Evolutionary conservation across 2,113 vertebrate genomes (phyloP).

Genomic region (Elanus axillaris): DNA sequence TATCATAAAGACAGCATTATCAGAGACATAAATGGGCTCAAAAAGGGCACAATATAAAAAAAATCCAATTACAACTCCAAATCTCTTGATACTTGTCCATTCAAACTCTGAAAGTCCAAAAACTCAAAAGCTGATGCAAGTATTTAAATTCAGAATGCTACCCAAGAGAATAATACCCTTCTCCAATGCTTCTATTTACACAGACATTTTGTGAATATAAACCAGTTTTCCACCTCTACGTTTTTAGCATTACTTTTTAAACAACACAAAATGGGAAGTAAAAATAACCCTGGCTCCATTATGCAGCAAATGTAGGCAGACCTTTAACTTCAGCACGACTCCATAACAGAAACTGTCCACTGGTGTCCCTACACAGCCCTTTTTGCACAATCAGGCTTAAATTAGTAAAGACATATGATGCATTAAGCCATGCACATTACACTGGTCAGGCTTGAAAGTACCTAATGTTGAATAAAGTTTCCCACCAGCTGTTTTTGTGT

Average conservation of each 20-base stretch:
- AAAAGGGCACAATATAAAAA: background rate
- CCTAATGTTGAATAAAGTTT: slow-evolving; percentile 46
- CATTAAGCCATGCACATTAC: slow-evolving; percentile 16
- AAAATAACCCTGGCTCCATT: background rate
- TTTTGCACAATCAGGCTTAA: slow-evolving; percentile 32
- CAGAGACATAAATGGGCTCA: background rate
- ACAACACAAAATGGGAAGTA: background rate
- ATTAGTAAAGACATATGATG: slow-evolving; percentile 48
- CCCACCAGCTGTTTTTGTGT: slow-evolving; percentile 45
- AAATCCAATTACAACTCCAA: background rate
- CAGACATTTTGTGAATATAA: background rate
- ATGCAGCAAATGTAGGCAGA: background rate
- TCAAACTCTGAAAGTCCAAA: background rate
- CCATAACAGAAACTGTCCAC: background rate
- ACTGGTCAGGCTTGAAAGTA: slow-evolving; percentile 21
- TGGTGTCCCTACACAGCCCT: background rate
- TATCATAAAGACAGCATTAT: background rate
- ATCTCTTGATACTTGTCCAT: background rate
- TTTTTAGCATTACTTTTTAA: slow-evolving; percentile 11
- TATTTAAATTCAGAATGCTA: background rate
- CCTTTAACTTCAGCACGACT: background rate
- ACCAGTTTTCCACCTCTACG: background rate
- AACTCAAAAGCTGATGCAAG: background rate
- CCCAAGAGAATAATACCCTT: background rate
- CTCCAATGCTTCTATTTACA: background rate